These are phyloP conservation scores for Thera obeliscata DNA, from an alignment of 2,888 invertebrate genomes.

Conservation along the genomic window DNA sequence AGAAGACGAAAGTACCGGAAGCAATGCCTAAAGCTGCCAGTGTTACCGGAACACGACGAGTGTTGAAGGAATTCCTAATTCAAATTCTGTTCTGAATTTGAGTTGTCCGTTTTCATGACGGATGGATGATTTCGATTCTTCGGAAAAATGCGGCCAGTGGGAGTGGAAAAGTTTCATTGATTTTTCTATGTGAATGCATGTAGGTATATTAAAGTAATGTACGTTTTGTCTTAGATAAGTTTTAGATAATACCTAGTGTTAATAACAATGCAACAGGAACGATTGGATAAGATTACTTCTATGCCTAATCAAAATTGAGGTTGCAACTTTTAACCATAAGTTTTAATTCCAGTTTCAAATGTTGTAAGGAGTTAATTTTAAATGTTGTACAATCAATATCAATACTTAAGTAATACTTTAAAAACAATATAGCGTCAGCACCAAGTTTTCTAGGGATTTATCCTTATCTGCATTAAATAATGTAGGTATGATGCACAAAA, in stretches of 20 bases:
- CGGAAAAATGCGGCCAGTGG: conserved; percentile 9
- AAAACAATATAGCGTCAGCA: too few relatives aligned
- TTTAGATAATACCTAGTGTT: not conserved
- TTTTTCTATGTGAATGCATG: not conserved
- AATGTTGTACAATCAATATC: too few relatives aligned
- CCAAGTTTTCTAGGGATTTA: too few relatives aligned
- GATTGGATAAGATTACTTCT: not conserved
- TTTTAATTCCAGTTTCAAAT: not conserved
- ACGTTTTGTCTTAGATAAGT: conserved; percentile 9
- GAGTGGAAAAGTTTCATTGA: conserved; percentile 4
- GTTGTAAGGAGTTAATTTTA: too few relatives aligned
- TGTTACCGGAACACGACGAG: conserved; percentile 71
- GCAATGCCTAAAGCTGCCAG: conserved; percentile 66
- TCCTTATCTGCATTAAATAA: too few relatives aligned
- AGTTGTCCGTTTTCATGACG: conserved; percentile 21
- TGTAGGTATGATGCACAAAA: too few relatives aligned
- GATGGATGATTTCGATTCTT: conserved; percentile 24
- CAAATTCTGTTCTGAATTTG: conserved; percentile 18
- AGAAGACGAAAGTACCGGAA: conserved; percentile 65
- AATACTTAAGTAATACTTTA: too few relatives aligned
- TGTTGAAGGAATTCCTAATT: conserved; percentile 55
- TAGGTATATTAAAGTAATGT: not conserved
- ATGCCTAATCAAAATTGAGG: not conserved
- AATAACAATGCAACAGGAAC: conserved; percentile 1
- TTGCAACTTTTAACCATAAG: not conserved